A percentile compares a stretch with the other conserved stretches of the same genome.
These are phyloP conservation scores for Bothrops jararaca DNA, from an alignment of 2,113 vertebrate species.

Conservation along the genomic window DNA sequence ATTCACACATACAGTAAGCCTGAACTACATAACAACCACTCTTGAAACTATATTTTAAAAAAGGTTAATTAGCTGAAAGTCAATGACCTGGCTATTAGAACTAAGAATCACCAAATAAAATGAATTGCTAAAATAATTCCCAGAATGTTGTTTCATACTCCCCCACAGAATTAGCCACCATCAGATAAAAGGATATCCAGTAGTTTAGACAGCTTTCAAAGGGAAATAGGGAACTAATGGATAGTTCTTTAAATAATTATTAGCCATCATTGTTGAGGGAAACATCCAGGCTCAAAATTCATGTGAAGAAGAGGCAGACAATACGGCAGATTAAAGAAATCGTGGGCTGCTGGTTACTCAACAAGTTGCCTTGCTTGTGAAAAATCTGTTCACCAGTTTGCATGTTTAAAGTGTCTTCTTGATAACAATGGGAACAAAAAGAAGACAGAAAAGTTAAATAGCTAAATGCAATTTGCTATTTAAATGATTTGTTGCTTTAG, in stretches of 20 bases:
- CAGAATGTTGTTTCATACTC: neutral
- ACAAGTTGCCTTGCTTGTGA: neutral
- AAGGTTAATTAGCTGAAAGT: neutral
- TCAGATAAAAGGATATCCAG: neutral
- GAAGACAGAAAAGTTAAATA: neutral
- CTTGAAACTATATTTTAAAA: neutral
- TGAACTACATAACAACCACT: neutral
- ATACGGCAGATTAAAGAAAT: neutral
- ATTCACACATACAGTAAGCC: constrained; percentile 19
- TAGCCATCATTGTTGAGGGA: neutral
- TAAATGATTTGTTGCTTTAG: neutral
- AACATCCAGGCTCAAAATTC: neutral
- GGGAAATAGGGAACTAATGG: neutral
- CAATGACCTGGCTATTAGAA: neutral
- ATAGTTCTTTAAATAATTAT: neutral
- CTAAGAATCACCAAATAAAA: neutral
- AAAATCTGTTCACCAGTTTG: constrained; percentile 14
- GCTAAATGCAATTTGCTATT: neutral
- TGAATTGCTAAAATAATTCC: neutral
- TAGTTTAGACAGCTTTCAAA: neutral
- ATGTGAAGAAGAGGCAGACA: neutral
- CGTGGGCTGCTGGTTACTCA: neutral
- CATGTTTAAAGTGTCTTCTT: constrained; percentile 27
- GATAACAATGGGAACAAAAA: neutral
- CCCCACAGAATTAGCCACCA: neutral